phyloP scores from a whole-genome alignment of 2,888 invertebrate genomes.

The Zele albiditarsus region DNA sequence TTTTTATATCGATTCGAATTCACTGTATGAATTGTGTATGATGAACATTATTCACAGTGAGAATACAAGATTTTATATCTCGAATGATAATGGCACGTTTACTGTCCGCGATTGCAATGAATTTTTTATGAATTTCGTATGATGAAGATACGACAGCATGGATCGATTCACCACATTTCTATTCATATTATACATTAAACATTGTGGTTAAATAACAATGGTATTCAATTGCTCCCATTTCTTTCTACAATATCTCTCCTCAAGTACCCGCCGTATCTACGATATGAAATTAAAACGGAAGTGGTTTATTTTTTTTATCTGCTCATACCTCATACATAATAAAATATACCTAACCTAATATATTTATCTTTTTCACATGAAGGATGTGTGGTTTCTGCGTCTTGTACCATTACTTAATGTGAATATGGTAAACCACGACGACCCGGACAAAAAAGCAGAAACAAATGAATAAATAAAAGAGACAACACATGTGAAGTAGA shows the following conservation, averaged over 20 bases:
- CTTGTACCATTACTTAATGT: background rate
- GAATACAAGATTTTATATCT: conserved; percentile 28
- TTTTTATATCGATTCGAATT: background rate
- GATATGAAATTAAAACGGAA: background rate
- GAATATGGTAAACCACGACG: conserved; percentile 4
- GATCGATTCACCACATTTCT: conserved; percentile 15
- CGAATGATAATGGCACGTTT: background rate
- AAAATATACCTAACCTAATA: background rate
- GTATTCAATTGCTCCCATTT: background rate
- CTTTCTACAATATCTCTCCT: background rate
- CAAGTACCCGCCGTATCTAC: background rate
- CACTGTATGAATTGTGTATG: background rate
- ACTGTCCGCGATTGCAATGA: conserved; percentile 21
- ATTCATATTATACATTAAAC: background rate
- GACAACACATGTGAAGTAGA: background rate
- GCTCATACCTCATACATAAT: background rate
- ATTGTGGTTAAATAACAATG: background rate
- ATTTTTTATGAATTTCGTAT: conserved; percentile 20
- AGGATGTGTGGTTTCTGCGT: background rate
- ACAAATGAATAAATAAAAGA: background rate
- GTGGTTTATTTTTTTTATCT: background rate
- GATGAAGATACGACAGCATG: conserved; percentile 24
- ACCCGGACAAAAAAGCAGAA: background rate
- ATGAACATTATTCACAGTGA: conserved; percentile 8
- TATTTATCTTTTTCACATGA: background rate